These are phyloP conservation scores for Numenius arquata DNA, from an alignment of 2,113 vertebrate genomes.

Conservation along the genomic window DNA sequence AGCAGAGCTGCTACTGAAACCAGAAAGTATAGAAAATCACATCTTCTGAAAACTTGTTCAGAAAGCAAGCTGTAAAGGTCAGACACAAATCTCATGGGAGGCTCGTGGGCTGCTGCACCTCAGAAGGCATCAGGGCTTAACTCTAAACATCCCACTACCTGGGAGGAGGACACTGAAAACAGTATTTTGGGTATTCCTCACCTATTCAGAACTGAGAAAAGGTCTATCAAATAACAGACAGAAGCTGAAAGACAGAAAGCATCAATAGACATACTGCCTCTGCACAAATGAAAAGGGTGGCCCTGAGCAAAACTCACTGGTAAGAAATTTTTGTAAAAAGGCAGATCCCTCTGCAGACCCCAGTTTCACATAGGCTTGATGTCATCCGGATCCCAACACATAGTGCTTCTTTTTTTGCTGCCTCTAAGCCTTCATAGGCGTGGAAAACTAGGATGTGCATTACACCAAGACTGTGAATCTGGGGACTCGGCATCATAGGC, in stretches of 20 bases:
- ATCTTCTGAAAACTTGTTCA: neutral
- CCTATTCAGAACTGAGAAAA: neutral
- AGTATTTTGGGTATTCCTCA: neutral
- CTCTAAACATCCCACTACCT: neutral
- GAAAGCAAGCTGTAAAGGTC: neutral
- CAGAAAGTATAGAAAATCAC: neutral
- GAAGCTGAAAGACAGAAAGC: neutral
- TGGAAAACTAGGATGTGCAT: neutral
- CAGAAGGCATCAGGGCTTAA: neutral
- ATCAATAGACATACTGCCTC: neutral
- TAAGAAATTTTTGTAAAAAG: neutral
- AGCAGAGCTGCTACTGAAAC: neutral
- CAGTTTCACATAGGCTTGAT: neutral
- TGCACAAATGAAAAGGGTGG: neutral
- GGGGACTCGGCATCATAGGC: accelerated
- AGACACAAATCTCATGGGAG: neutral
- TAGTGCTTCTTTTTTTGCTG: neutral
- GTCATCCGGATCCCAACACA: neutral
- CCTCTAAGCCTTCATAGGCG: neutral
- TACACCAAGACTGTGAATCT: neutral
- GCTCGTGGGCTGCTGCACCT: neutral
- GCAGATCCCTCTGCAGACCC: neutral
- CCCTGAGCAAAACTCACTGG: neutral
- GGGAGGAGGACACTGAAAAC: neutral
- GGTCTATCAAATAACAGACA: neutral